Base-by-base conservation (phyloP, 2,797 vertebrate species). In the Mormyrops boulengeri region DNA sequence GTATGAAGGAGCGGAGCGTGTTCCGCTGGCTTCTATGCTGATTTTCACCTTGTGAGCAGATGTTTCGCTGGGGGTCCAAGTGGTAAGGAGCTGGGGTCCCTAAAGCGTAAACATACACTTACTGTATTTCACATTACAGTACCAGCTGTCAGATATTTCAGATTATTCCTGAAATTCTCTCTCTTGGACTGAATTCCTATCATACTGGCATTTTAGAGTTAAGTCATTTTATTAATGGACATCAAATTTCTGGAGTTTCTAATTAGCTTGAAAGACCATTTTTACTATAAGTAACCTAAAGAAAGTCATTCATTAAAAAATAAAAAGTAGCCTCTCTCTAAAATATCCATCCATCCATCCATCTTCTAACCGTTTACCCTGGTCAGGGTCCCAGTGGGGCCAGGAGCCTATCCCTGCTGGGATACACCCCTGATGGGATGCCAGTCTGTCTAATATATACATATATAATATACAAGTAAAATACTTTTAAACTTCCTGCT, bases 31-130 rank as follows among this genome's bases (percentile, higher is more conserved):
- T 44, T 77, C 34, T 19, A 77, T 6, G 34, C 34, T 41, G 34
- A 77, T 41, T 77, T 77, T 77, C 73, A 77, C 73, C 73, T 77
- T 77, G 73, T 77, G 73, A 77, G 38, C 73, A 77, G 73, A 77
- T 77, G 73, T 77, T 77, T 41, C 14, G 4, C 73, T 38, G 69
- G 69, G 34, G 69, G 69, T 38, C 30, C 34, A 19, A 41, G 38
- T 7, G 34, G 34, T 77, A 1, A 7, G 4, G 26, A 30, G 69
- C 0, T 17, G 69, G 14, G 17, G 2, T 41, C 2, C 34, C 38
- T 41, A 44, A 17, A 77, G 17, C 73, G 6, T 44, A 77, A 14
- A 41, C 14, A 41, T 17, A 19, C 30, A 41, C 34, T 19, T 19
- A 41, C 73, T 77, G 14, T 77, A 77, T 73, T 17, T 73, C 66